A percentile compares a stretch with the other conserved stretches of the same genome.
Conservation (phyloP, 2,888 invertebrate species). For the Tolmerus cingulatus region DNA sequence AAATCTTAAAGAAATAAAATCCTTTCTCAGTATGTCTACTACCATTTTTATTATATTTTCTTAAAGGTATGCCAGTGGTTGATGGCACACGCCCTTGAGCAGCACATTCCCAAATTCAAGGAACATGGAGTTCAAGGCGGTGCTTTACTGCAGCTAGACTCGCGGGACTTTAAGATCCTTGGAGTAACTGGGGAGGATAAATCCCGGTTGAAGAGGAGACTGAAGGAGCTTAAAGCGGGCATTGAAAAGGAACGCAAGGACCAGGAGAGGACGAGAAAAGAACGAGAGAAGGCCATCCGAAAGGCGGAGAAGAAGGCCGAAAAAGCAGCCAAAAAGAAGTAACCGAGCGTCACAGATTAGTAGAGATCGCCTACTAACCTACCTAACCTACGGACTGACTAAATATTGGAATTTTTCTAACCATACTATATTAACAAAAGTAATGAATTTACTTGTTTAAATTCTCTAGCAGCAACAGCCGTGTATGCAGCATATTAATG, state of each 20-base stretch:
- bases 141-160: slow-evolving; percentile 85
- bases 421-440: slow-evolving; percentile 24
- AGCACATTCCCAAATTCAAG: slow-evolving; percentile 86
- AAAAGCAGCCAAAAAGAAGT: slow-evolving; percentile 72
- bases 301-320: slow-evolving; percentile 85
- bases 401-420: slow-evolving; percentile 33
- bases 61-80: slow-evolving; percentile 92
- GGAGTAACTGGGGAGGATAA: slow-evolving; percentile 84
- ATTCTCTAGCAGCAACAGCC: not conserved
- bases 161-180: slow-evolving; percentile 88
- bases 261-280: slow-evolving; percentile 84
- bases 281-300: slow-evolving; percentile 82
- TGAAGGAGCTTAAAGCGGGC: slow-evolving; percentile 82
- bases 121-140: slow-evolving; percentile 88
- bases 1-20: slow-evolving; percentile 44
- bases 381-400: slow-evolving; percentile 39
- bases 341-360: slow-evolving; percentile 47
- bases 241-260: slow-evolving; percentile 76
- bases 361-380: slow-evolving; percentile 24
- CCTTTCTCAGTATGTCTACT: not conserved
- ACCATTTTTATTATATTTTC: not conserved
- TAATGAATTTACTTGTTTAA: slow-evolving; percentile 28
- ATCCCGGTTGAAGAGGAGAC: slow-evolving; percentile 81
- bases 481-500: slow-evolving; percentile 11
- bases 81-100: slow-evolving; percentile 80